phyloP scores from a whole-genome alignment of 2,888 invertebrate species.

The Peribatodes rhomboidaria region DNA sequence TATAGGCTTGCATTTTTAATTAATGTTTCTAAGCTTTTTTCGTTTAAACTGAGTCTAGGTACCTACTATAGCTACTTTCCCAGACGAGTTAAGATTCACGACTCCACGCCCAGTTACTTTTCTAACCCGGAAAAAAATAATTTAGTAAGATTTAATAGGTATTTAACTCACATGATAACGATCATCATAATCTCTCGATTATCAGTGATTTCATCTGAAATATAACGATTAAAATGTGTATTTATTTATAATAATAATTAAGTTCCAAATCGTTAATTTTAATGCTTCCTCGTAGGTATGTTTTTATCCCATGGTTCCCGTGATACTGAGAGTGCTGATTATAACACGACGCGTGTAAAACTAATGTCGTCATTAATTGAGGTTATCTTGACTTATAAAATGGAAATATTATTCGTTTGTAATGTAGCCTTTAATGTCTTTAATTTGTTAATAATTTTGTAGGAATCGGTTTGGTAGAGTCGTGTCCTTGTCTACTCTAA shows the following conservation, averaged over 20 bases:
- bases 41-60: no score
- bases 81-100: background rate
- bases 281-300: constrained; percentile 33
- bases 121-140: background rate
- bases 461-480: background rate
- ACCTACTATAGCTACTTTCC: background rate
- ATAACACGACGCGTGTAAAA: constrained; percentile 23
- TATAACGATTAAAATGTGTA: constrained; percentile 1
- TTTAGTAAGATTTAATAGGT: background rate
- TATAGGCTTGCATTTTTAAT: no score
- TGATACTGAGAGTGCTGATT: constrained; percentile 17
- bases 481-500: no score
- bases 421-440: constrained; percentile 4
- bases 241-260: constrained; percentile 12
- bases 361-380: constrained; percentile 25
- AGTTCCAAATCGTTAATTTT: constrained; percentile 34
- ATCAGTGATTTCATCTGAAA: constrained; percentile 15
- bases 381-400: constrained; percentile 13
- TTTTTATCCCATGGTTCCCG: constrained; percentile 27
- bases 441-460: constrained; percentile 1
- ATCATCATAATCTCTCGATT: constrained; percentile 24
- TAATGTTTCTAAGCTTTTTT: no score
- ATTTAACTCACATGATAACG: background rate
- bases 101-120: background rate
- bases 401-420: constrained; percentile 8